Evolutionary conservation across 2,888 invertebrate species (phyloP).

Genomic region (Diabrotica balteata): DNA sequence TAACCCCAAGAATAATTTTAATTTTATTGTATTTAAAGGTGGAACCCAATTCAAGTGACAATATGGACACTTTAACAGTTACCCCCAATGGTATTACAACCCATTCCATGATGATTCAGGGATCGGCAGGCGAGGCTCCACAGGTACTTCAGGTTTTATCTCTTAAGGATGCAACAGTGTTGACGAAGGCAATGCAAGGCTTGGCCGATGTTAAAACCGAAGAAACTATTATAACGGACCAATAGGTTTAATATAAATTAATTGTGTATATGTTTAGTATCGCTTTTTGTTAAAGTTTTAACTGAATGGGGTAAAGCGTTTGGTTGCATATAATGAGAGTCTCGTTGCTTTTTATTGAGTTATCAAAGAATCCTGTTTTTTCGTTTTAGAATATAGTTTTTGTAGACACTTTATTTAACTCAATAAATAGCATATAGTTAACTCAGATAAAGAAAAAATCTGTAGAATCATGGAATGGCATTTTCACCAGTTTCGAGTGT

Average conservation of each 20-base stretch:
- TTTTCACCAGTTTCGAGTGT: too few relatives aligned
- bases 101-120: constrained; percentile 84
- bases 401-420: too few relatives aligned
- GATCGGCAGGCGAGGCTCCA: constrained; percentile 72
- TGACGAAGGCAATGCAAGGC: constrained; percentile 80
- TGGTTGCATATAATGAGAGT: background rate
- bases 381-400: too few relatives aligned
- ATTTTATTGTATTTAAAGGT: constrained; percentile 63
- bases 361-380: too few relatives aligned
- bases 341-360: too few relatives aligned
- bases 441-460: too few relatives aligned
- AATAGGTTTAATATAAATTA: constrained; percentile 47
- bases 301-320: background rate
- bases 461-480: too few relatives aligned
- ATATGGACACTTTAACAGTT: constrained; percentile 78
- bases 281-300: background rate
- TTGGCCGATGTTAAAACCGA: constrained; percentile 76
- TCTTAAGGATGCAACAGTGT: constrained; percentile 82
- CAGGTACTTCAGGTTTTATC: constrained; percentile 86
- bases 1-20: too few relatives aligned
- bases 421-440: too few relatives aligned
- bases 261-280: constrained; percentile 28
- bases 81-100: constrained; percentile 71
- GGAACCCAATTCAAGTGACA: constrained; percentile 75
- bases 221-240: constrained; percentile 67